phyloP scores from a whole-genome alignment of 2,888 invertebrate species.

The Myopa testacea region DNA sequence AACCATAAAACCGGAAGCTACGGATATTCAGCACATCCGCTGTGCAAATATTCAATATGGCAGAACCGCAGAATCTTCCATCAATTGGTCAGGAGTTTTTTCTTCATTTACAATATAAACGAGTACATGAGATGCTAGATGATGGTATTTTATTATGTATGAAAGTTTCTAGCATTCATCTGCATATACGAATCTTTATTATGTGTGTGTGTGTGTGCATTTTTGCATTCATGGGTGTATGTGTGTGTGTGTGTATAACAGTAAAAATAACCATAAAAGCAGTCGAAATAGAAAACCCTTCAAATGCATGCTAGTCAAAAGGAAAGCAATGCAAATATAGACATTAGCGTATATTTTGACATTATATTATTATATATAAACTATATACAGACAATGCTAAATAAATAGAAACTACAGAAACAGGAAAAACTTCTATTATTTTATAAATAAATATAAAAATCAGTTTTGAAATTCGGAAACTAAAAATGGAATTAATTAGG shows the following conservation, averaged over 20 bases:
- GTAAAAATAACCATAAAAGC: neutral
- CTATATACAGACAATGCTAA: neutral
- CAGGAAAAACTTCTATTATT: too few species aligned
- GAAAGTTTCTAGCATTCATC: neutral
- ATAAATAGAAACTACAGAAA: neutral
- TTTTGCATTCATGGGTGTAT: neutral
- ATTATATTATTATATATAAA: neutral
- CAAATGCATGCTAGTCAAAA: neutral
- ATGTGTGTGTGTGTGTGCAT: neutral
- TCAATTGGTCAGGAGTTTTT: conserved; percentile 15
- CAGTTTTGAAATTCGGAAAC: too few species aligned
- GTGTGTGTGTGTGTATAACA: too few species aligned
- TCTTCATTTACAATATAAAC: neutral
- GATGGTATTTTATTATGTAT: neutral
- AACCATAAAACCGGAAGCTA: conserved; percentile 26
- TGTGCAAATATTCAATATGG: conserved; percentile 33
- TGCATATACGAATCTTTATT: neutral
- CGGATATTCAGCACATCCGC: conserved; percentile 25
- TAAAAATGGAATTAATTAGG: neutral
- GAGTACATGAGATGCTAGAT: neutral
- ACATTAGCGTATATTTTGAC: neutral
- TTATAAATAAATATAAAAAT: too few species aligned
- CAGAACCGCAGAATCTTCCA: conserved; percentile 24
- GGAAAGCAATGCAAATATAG: conserved; percentile 9
- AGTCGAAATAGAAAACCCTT: neutral